Evolutionary conservation across 2,888 invertebrate species (phyloP).

Genomic region (Netelia fuscicornis): DNA sequence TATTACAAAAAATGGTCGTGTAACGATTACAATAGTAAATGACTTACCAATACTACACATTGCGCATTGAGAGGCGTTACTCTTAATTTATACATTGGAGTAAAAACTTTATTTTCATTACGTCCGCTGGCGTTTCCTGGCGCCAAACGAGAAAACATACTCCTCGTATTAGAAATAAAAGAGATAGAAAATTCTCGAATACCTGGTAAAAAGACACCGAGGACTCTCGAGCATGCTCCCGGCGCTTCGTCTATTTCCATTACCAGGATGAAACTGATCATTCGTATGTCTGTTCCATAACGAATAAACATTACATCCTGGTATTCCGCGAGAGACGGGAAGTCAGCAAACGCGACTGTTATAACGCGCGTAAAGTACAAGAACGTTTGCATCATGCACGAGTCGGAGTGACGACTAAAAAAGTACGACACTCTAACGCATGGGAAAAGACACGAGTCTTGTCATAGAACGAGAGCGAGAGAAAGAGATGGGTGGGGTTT

Average conservation of each 20-base stretch:
- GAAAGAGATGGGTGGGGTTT: not conserved
- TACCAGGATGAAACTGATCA: slow-evolving; percentile 31
- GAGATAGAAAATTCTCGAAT: not conserved
- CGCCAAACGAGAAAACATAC: not conserved
- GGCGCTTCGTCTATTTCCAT: slow-evolving; percentile 22
- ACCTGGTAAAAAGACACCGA: not conserved
- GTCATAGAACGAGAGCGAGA: too few species aligned
- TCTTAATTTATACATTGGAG: too few species aligned
- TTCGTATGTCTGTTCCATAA: not conserved
- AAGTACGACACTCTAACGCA: too few species aligned
- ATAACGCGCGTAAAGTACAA: not conserved
- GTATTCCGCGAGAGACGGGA: slow-evolving; percentile 13
- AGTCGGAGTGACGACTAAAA: slow-evolving; percentile 15
- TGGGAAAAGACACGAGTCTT: too few species aligned
- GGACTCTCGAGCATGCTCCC: not conserved
- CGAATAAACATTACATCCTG: slow-evolving; percentile 38
- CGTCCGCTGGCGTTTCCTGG: not conserved
- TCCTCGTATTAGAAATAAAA: not conserved
- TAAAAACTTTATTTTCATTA: too few species aligned
- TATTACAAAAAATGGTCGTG: too few species aligned
- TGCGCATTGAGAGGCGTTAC: too few species aligned
- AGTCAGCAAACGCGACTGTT: slow-evolving; percentile 10
- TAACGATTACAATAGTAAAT: too few species aligned
- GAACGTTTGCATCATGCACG: not conserved
- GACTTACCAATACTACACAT: too few species aligned